Evolutionary conservation across 2,797 vertebrate genomes (phyloP).

Genomic region (Oophaga sylvatica): DNA sequence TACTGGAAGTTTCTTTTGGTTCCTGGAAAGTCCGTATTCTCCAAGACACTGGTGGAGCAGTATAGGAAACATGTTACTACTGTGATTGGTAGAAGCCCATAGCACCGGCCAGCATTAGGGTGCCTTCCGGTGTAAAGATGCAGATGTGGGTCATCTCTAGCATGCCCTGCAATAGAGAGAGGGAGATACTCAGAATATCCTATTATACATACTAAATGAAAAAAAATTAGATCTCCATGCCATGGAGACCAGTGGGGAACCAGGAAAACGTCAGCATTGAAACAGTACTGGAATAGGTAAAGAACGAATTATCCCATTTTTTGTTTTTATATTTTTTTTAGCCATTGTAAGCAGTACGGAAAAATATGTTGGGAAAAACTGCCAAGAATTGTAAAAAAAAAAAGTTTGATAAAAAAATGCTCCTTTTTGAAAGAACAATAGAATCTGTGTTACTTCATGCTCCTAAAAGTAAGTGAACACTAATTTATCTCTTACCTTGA

Average conservation of each 20-base stretch:
- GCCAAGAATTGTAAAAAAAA: background rate
- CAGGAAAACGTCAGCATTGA: no score
- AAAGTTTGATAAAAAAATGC: background rate
- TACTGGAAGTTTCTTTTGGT: background rate
- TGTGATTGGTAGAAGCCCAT: slow-evolving; percentile 23
- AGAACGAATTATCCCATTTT: no score
- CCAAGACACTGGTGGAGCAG: no score
- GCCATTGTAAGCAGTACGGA: no score
- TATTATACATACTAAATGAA: background rate
- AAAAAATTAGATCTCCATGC: no score
- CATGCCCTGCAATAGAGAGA: slow-evolving; percentile 57
- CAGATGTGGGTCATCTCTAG: slow-evolving; percentile 62
- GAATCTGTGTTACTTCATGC: background rate
- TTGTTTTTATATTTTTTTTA: no score
- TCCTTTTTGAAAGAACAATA: background rate
- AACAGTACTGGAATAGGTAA: no score
- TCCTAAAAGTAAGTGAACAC: background rate
- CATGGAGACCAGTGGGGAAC: no score
- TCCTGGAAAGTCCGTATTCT: background rate
- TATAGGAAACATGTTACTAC: background rate
- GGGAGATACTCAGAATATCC: background rate
- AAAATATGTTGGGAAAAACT: no score
- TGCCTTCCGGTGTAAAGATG: slow-evolving; percentile 64
- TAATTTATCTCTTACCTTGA: slow-evolving; percentile 50
- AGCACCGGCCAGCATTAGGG: slow-evolving; percentile 65